A percentile compares a stretch with the other conserved stretches of the same genome.
phyloP scores from a whole-genome alignment of 2,797 vertebrate genomes.

The Muraenolepis orangiensis region DNA sequence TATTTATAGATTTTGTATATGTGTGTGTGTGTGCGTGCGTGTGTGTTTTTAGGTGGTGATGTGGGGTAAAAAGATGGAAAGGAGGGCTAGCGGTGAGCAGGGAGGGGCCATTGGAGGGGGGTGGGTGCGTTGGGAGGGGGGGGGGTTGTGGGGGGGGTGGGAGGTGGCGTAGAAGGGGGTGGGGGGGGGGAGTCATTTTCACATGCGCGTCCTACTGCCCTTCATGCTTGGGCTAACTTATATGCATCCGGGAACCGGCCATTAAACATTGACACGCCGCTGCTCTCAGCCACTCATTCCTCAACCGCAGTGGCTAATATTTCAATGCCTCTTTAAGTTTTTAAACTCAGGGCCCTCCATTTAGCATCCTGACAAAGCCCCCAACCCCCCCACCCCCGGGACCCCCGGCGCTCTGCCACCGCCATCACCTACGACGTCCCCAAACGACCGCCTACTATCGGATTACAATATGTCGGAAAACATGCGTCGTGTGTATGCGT shows the following conservation, averaged over 20 bases:
- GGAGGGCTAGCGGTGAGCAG: slow-evolving; percentile 50
- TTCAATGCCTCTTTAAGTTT: slow-evolving; percentile 97
- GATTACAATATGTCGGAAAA: slow-evolving; percentile 40
- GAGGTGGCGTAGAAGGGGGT: slow-evolving; percentile 27
- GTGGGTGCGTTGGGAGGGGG: slow-evolving; percentile 32
- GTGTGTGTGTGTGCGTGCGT: slow-evolving; percentile 21
- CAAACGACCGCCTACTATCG: slow-evolving; percentile 1
- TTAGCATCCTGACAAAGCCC: slow-evolving; percentile 80
- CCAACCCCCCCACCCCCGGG: not conserved
- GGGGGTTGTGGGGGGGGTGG: too few species aligned
- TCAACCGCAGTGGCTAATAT: slow-evolving; percentile 94
- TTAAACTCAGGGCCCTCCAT: slow-evolving; percentile 82
- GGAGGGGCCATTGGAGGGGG: slow-evolving; percentile 64
- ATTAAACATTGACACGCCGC: slow-evolving; percentile 96
- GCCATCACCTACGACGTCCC: slow-evolving; percentile 18
- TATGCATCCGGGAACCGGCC: slow-evolving; percentile 94
- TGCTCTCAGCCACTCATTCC: slow-evolving; percentile 95
- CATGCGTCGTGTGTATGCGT: slow-evolving; percentile 52
- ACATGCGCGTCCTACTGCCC: slow-evolving; percentile 90
- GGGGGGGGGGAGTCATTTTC: slow-evolving; percentile 84
- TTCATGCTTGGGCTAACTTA: slow-evolving; percentile 99
- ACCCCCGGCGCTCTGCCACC: slow-evolving; percentile 12
- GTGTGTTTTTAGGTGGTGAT: slow-evolving; percentile 27
- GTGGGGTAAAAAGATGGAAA: slow-evolving; percentile 48
- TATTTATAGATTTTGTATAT: not conserved